Evolutionary conservation across 1,140 invertebrate genomes (phyloP), one percentile per base, ranked within the genome.

Genomic region (Telenomus remus): DNA sequence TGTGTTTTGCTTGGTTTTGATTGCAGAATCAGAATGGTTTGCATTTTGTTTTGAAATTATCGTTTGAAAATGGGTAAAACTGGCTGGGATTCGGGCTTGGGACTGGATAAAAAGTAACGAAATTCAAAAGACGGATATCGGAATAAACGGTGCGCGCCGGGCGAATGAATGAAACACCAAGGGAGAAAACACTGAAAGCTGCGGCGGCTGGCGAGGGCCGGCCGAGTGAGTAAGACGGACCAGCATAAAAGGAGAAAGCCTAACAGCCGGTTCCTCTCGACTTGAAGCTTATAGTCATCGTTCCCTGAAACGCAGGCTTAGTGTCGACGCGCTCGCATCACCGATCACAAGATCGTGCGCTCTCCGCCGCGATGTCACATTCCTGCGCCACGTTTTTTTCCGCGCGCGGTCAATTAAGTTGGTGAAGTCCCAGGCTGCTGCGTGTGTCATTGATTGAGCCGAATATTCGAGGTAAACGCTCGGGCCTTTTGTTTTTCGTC

Each of bases 261-360:
- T 48, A 66, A 70, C 73, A 66, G 73, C 73, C 73, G 73, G 73
- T 76, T 71, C 66, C 73, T 76, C 73, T 71, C 72, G 72, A 69
- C 66, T 66, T 56, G 60, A 56, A 71, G 60, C 66, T 71, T 71
- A 66, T 66, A 65, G 61, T 66, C 61, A 76, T 76, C 66, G 66
- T 61, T 70, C 66, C 13, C 47, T 66, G 66, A 76, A 76, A 70
- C 73, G 55, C 48, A 60, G 73, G 65, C 61, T 76, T 70, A 76
- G 73, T 76, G 66, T 76, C 73, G 73, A 76, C 73, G 73, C 65
- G 73, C 37, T 65, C 73, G 65, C 66, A 56, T 70, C 73, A 63
- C 61, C 66, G 73, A 54, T 66, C 65, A 35, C 55, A 76, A 48
- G 66, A 64, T 53, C 64, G 33, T 53, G 37, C 48, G 34, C 48